Percentiles rank a stretch among this genome's conserved stretches.
Evolutionary conservation across 2,113 vertebrate species (phyloP).

Genomic region (Oriolus oriolus): DNA sequence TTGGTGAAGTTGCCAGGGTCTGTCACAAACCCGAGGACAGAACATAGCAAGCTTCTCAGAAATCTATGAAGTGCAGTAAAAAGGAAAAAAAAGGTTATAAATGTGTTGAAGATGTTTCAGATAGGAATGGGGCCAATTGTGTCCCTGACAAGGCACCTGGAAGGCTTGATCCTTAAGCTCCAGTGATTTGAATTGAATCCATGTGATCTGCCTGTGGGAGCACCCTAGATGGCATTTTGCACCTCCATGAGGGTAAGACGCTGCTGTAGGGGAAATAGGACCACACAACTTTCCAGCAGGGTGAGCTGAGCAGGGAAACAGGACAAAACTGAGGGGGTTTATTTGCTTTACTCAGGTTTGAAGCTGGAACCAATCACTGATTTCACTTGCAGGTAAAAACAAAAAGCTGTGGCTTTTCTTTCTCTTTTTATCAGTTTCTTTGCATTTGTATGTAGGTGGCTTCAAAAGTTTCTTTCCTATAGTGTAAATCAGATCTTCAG

Average conservation of each 20-base stretch:
- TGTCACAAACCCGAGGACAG: not conserved
- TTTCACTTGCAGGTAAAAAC: not conserved
- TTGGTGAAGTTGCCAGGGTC: not conserved
- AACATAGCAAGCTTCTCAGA: not conserved
- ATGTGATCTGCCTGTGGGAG: not conserved
- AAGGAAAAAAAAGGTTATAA: not conserved
- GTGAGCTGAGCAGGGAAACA: not conserved
- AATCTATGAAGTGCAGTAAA: not conserved
- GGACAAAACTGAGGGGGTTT: not conserved
- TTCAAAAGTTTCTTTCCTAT: not conserved
- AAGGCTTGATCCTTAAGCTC: not conserved
- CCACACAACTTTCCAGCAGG: not conserved
- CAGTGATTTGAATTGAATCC: not conserved
- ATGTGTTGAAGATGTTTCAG: not conserved
- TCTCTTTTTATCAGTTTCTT: not conserved
- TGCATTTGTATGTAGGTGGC: not conserved
- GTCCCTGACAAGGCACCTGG: not conserved
- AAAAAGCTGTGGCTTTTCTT: not conserved
- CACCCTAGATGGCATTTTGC: not conserved
- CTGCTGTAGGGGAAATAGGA: not conserved
- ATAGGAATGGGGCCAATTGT: accelerated
- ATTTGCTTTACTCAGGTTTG: not conserved
- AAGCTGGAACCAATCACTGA: not conserved
- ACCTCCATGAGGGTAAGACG: not conserved
- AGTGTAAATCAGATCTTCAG: not conserved